These are phyloP conservation scores for Brenthis ino DNA, from an alignment of 2,888 invertebrate species.

Conservation along the genomic window DNA sequence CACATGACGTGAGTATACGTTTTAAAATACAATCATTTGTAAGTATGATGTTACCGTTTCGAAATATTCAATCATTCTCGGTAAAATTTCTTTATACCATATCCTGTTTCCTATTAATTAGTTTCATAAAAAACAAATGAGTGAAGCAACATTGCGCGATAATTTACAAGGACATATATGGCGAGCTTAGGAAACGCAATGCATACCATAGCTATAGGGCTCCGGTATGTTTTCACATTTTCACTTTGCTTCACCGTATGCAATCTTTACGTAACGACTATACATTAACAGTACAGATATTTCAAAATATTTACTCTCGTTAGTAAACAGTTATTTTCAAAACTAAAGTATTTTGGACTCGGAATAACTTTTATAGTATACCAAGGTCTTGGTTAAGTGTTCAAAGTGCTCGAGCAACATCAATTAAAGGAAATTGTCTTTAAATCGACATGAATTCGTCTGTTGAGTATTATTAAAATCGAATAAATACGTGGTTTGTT, in stretches of 20 bases:
- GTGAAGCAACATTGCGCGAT: constrained; percentile 23
- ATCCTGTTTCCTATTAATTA: constrained; percentile 14
- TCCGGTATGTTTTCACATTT: constrained; percentile 40
- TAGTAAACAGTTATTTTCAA: constrained; percentile 13
- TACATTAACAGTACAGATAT: constrained; percentile 18
- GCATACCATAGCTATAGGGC: constrained; percentile 33
- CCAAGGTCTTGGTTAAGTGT: constrained; percentile 11
- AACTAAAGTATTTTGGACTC: not conserved
- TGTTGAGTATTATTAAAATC: constrained; percentile 6
- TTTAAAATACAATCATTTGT: constrained; percentile 11
- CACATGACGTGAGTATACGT: constrained; percentile 72
- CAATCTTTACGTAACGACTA: constrained; percentile 37
- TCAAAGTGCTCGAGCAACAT: not conserved
- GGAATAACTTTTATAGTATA: not conserved
- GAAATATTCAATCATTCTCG: constrained; percentile 4
- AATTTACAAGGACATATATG: constrained; percentile 36
- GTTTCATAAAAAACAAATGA: constrained; percentile 4
- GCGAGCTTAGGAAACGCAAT: constrained; percentile 36
- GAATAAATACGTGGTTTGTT: constrained; percentile 11
- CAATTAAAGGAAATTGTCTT: constrained; percentile 5
- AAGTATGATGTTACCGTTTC: not conserved
- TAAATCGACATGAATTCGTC: not conserved
- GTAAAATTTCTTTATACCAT: constrained; percentile 2
- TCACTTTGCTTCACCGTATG: constrained; percentile 37
- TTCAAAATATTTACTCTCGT: constrained; percentile 23